Evolutionary conservation across 2,113 vertebrate genomes (phyloP).

Genomic region (Poeciliopsis prolifica): DNA sequence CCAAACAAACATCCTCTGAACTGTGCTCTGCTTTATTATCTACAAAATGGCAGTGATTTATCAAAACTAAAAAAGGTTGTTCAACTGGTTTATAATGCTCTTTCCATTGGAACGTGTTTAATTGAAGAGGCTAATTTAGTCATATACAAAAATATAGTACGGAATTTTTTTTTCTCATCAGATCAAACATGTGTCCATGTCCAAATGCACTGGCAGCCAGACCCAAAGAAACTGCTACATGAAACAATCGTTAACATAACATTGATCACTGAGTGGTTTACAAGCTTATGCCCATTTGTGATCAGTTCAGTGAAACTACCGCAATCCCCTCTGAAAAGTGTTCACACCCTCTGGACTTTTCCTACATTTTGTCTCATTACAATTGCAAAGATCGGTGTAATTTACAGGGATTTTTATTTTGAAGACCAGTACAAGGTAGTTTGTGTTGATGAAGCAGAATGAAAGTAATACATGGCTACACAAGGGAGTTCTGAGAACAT

Average conservation of each 20-base stretch:
- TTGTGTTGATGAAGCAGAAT: background rate
- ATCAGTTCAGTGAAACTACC: background rate
- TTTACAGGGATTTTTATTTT: background rate
- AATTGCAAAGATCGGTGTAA: background rate
- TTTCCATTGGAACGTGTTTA: conserved; percentile 3
- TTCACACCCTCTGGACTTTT: background rate
- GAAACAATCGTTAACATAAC: conserved; percentile 9
- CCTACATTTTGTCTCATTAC: background rate
- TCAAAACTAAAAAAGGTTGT: conserved; percentile 13
- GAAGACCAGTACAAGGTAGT: background rate
- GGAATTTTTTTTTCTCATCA: conserved; percentile 59
- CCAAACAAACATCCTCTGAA: conserved; percentile 13
- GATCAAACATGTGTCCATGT: conserved; percentile 73
- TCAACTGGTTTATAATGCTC: conserved; percentile 30
- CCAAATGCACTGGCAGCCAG: conserved; percentile 46
- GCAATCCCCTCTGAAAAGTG: background rate
- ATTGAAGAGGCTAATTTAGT: conserved; percentile 40
- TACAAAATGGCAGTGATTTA: conserved; percentile 65
- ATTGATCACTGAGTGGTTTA: conserved; percentile 4
- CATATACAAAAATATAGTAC: conserved; percentile 72
- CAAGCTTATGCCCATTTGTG: background rate
- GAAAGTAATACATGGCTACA: background rate
- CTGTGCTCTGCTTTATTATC: conserved; percentile 25
- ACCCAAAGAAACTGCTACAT: conserved; percentile 23
- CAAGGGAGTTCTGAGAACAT: no score